Base-by-base conservation (phyloP, 1,140 invertebrate genomes). In the Tetranychus urticae region DNA sequence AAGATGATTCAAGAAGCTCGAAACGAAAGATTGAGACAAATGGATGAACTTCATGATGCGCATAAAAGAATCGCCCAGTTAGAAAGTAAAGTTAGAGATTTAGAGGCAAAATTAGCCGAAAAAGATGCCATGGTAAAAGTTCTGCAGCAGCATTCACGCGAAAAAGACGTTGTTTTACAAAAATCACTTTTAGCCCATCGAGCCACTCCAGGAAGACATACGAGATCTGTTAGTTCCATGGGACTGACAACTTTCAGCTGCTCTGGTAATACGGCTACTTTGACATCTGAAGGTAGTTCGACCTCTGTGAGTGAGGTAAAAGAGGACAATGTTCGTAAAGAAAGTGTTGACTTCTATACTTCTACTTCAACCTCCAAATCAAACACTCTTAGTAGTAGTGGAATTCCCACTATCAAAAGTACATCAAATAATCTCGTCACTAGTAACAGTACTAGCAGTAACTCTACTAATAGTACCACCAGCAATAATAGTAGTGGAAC, bases 121-220 rank as follows among this genome's bases (percentile, higher is more conserved):
- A 80, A 81, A 64, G 86, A 91, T 71, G 86, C 86, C 0, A 88
- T 90, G 84, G 88, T 91, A 63, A 80, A 82, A 65, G 85, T 61
- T 56, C 75, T 90, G 23, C 85, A 89, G 69, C 84, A 85, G 66
- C 83, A 68, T 61, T 68, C 68, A 13, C 59, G 64, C 33, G 65
- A 67, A 36, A 64, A 65, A 59, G 65, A 66, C 50, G 46, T 47
- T 14, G 61, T 59, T 50, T 61, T 67, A 1, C 52, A 66, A 37
- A 61, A 66, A 54, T 63, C 64, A 45, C 61, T 64, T 46, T 58
- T 65, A 37, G 67, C 47, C 12, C 56, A 62, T 55, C 63, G 65
- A 37, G 62, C 52, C 12, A 31, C 62, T 36, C 62, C 65, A 1
- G 59, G 62, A 46, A 61, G 64, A 48, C 65, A 66, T 48, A 60